Percentiles rank a stretch among this genome's conserved stretches.
Conservation (phyloP, 2,888 invertebrate genomes). For the Artemia sp. region DNA sequence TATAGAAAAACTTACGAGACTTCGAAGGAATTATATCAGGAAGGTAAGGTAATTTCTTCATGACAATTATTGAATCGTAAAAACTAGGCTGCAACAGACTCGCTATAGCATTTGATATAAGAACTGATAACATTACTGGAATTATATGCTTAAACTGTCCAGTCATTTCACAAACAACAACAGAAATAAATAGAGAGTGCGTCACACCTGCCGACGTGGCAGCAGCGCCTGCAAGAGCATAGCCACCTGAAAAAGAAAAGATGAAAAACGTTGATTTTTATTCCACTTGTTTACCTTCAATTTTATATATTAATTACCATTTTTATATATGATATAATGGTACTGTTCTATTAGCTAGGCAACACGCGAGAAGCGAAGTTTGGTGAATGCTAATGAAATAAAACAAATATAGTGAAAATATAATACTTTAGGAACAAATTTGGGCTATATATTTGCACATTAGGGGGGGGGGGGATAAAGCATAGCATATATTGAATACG, state of each 20-base stretch:
- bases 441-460: too few relatives aligned
- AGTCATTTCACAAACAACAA: slow-evolving; percentile 96
- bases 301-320: too few relatives aligned
- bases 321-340: too few relatives aligned
- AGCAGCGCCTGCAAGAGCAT: slow-evolving; percentile 88
- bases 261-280: slow-evolving; percentile 43
- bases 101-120: slow-evolving; percentile 86
- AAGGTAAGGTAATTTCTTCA: slow-evolving; percentile 88
- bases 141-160: slow-evolving; percentile 94
- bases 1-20: slow-evolving; percentile 42
- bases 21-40: slow-evolving; percentile 81
- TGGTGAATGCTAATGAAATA: too few relatives aligned
- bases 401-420: too few relatives aligned
- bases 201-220: slow-evolving; percentile 93
- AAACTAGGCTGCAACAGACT: slow-evolving; percentile 87
- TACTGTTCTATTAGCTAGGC: too few relatives aligned
- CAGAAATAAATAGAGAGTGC: slow-evolving; percentile 91
- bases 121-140: slow-evolving; percentile 78
- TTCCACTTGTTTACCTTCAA: too few relatives aligned
- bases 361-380: too few relatives aligned
- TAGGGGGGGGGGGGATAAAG: too few relatives aligned
- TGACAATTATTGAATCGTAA: slow-evolving; percentile 93
- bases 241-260: slow-evolving; percentile 49
- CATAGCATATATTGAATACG: too few relatives aligned
- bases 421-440: too few relatives aligned